These are phyloP conservation scores for Macroglossus sobrinus DNA, from an alignment of 2,113 vertebrate genomes.

Conservation along the genomic window DNA sequence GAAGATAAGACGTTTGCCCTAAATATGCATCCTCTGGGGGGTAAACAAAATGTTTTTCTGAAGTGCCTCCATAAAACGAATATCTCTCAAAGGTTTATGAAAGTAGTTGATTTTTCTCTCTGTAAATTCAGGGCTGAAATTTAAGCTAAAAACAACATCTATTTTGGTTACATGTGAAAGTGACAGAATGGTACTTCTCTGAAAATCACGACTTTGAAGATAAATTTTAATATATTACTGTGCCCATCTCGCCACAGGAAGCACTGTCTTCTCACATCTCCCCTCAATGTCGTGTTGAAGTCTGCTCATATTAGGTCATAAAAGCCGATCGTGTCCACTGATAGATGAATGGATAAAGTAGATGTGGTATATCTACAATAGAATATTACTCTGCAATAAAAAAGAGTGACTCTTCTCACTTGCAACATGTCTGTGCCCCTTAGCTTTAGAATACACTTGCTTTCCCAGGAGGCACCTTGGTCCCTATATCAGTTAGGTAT, in stretches of 20 bases:
- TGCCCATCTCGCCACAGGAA: background rate
- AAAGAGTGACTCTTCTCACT: background rate
- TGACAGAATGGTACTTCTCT: background rate
- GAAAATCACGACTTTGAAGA: background rate
- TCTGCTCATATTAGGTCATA: fast-evolving
- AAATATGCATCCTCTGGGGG: background rate
- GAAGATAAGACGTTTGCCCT: background rate
- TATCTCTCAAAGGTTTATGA: background rate
- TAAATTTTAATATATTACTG: background rate
- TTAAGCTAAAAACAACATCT: background rate
- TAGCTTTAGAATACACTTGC: background rate
- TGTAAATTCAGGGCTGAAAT: background rate
- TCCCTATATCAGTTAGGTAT: background rate
- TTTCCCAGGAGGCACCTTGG: background rate
- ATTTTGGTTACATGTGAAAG: background rate
- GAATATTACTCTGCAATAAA: background rate
- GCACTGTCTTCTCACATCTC: background rate
- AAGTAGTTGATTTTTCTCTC: background rate
- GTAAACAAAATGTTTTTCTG: background rate
- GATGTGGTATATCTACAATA: background rate
- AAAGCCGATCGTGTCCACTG: background rate
- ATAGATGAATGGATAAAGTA: background rate
- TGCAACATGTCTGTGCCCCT: background rate
- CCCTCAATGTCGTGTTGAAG: background rate
- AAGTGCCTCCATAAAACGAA: background rate